These are phyloP conservation scores for Theristicus caerulescens DNA, from an alignment of 2,113 vertebrate species.

Conservation along the genomic window DNA sequence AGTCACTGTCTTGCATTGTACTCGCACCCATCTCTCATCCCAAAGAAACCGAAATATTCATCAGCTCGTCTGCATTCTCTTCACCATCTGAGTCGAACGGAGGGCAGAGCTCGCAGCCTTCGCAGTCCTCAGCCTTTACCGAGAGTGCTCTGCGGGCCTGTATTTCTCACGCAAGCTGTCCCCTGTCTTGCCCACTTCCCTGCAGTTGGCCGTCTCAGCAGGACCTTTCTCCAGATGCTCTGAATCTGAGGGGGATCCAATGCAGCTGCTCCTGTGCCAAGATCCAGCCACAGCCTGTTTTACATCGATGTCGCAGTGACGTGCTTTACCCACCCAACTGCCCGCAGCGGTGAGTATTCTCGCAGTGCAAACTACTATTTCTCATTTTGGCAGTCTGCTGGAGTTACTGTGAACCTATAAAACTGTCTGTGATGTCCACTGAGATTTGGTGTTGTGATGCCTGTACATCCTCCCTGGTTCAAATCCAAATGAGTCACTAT, in stretches of 20 bases:
- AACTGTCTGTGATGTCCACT: not conserved
- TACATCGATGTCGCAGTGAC: rapidly evolving
- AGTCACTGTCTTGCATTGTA: not conserved
- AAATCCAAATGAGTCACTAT: not conserved
- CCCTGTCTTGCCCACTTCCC: not conserved
- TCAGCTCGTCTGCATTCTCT: not conserved
- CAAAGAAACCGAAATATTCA: not conserved
- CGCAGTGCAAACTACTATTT: not conserved
- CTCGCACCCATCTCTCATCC: not conserved
- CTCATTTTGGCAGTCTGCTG: not conserved
- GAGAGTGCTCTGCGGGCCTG: not conserved
- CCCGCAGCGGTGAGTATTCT: not conserved
- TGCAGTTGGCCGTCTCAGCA: not conserved
- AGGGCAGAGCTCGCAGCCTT: not conserved
- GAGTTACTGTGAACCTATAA: not conserved
- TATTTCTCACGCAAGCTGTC: not conserved
- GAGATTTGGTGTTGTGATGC: not conserved
- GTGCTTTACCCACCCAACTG: not conserved
- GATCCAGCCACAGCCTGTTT: not conserved
- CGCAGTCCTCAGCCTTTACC: not conserved
- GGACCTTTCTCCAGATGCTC: not conserved
- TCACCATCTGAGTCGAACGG: rapidly evolving
- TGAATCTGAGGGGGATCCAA: not conserved
- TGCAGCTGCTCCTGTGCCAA: not conserved
- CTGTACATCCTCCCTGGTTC: not conserved